These are phyloP conservation scores for Alligator mississippiensis DNA, from an alignment of 2,113 vertebrate genomes.

Conservation along the genomic window DNA sequence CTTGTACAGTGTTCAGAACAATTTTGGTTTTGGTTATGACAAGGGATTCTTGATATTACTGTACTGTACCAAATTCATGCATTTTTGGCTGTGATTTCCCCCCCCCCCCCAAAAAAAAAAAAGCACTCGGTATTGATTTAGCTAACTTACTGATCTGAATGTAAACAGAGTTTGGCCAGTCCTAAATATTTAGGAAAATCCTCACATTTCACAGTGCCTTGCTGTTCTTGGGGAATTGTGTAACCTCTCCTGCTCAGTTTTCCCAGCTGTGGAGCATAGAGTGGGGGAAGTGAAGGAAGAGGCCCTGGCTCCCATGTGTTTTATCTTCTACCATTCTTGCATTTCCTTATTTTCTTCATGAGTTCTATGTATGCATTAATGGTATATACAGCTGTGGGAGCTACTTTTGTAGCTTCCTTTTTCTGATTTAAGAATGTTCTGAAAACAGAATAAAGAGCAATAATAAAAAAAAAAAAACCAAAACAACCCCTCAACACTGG, in stretches of 20 bases:
- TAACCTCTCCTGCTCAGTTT: not conserved
- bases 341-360: no score
- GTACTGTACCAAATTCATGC: not conserved
- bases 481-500: not conserved
- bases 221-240: no score
- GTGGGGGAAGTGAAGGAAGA: not conserved
- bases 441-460: not conserved
- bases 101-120: no score
- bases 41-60: not conserved
- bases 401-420: not conserved
- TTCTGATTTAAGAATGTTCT: not conserved
- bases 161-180: not conserved
- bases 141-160: not conserved
- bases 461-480: not conserved
- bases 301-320: not conserved
- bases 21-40: not conserved
- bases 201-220: not conserved
- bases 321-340: not conserved
- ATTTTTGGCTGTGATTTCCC: not conserved
- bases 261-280: not conserved
- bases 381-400: not conserved
- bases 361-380: no score
- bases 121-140: not conserved
- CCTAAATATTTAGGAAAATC: not conserved
- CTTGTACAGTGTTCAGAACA: not conserved